phyloP scores from a whole-genome alignment of 2,888 invertebrate species.

The Diarsia dahlii region DNA sequence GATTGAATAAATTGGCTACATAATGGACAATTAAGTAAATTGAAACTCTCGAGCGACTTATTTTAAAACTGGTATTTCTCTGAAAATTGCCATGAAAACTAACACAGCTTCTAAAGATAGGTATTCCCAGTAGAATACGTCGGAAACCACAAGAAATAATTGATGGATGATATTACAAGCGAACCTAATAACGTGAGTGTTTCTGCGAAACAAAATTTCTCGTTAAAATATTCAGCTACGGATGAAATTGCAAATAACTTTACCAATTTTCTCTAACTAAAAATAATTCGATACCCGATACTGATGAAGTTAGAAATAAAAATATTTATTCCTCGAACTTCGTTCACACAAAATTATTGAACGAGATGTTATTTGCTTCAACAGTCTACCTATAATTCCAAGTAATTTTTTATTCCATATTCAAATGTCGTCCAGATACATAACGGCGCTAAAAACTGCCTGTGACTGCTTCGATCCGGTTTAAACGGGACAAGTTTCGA shows the following conservation, averaged over 20 bases:
- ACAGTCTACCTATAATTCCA: conserved; percentile 65
- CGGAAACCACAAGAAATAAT: conserved; percentile 3
- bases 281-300: background rate
- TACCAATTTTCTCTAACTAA: background rate
- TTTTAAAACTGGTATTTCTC: background rate
- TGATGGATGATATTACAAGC: conserved; percentile 14
- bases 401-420: conserved; percentile 78
- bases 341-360: background rate
- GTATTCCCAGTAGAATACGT: conserved; percentile 16
- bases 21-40: background rate
- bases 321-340: background rate
- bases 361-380: conserved; percentile 6
- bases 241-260: conserved; percentile 19
- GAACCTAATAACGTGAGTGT: background rate
- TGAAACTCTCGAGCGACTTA: background rate
- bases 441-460: conserved; percentile 83
- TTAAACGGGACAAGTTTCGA: conserved; percentile 79
- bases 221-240: background rate
- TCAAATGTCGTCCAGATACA: conserved; percentile 76
- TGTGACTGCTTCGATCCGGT: conserved; percentile 77
- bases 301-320: background rate
- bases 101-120: background rate
- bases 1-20: background rate
- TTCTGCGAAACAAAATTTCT: conserved; percentile 2
- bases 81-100: background rate